Conservation (phyloP, 1,140 invertebrate species). For the Diploscapter pachys region DNA sequence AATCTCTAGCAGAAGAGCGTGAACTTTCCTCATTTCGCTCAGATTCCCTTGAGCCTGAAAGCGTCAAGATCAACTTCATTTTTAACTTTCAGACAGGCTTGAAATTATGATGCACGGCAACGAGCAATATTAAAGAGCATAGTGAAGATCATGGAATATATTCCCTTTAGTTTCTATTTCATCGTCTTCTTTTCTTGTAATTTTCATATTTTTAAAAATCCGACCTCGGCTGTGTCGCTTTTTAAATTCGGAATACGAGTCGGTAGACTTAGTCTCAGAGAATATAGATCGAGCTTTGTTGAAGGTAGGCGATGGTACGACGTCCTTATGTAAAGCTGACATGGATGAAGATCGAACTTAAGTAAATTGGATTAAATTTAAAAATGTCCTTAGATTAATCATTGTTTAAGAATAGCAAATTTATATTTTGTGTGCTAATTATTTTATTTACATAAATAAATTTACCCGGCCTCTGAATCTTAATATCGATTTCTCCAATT, state of each 20-base stretch:
- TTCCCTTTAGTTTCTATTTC: no score
- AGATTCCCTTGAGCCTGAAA: no score
- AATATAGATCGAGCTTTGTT: constrained; percentile 27
- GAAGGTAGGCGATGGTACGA: not conserved
- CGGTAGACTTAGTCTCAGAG: constrained; percentile 26
- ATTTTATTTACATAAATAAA: not conserved
- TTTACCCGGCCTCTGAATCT: constrained; percentile 48
- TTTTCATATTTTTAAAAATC: not conserved
- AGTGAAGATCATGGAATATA: no score
- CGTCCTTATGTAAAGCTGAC: constrained; percentile 2
- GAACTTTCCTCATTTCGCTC: no score
- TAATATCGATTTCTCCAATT: constrained; percentile 58
- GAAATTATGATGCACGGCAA: no score
- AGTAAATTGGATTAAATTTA: not conserved
- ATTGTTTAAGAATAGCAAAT: not conserved
- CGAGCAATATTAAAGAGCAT: no score
- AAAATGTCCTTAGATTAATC: not conserved
- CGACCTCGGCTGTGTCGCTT: constrained; percentile 17
- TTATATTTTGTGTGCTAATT: no score
- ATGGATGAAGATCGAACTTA: not conserved
- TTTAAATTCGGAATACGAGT: constrained; percentile 33
- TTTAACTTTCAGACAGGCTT: no score
- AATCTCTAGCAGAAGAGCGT: constrained; percentile 13
- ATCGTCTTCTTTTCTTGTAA: no score
- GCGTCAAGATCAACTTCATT: no score